phyloP scores from a whole-genome alignment of 2,888 invertebrate genomes.

The Caenorhabditis drosophilae region DNA sequence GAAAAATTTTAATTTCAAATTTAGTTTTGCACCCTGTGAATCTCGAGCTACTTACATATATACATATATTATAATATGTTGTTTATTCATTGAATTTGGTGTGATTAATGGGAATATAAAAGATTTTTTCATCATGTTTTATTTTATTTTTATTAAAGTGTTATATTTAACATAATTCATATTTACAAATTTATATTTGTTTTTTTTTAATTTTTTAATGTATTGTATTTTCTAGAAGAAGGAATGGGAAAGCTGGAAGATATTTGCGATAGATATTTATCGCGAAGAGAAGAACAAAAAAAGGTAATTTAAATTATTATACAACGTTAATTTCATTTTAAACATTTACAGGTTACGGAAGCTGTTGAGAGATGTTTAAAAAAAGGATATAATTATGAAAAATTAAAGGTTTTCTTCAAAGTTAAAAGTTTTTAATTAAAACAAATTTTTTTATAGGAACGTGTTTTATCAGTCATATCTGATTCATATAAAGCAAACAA shows the following conservation, averaged over 20 bases:
- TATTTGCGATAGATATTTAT: slow-evolving; percentile 47
- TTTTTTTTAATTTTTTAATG: not conserved
- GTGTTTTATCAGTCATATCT: slow-evolving; percentile 31
- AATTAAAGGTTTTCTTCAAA: slow-evolving; percentile 34
- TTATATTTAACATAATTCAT: too few species aligned
- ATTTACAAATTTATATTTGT: too few species aligned
- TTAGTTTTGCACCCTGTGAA: too few species aligned
- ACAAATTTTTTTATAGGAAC: slow-evolving; percentile 21
- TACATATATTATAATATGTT: too few species aligned
- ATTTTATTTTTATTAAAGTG: too few species aligned
- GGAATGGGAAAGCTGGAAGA: slow-evolving; percentile 42
- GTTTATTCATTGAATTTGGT: too few species aligned
- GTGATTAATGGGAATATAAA: too few species aligned
- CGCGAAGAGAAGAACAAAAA: slow-evolving; percentile 39
- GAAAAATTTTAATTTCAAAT: too few species aligned
- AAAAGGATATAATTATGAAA: slow-evolving; percentile 51
- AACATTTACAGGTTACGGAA: slow-evolving; percentile 26
- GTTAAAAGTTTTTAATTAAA: not conserved
- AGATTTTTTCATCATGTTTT: too few species aligned
- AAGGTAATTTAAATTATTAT: slow-evolving; percentile 11
- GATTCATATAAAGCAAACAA: slow-evolving; percentile 48
- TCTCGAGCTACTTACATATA: too few species aligned
- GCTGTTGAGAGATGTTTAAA: slow-evolving; percentile 48
- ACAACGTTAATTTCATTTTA: too few species aligned
- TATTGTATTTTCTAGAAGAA: slow-evolving; percentile 8